Evolutionary conservation across 2,113 vertebrate species (phyloP).

Genomic region (Synodontis membranacea): DNA sequence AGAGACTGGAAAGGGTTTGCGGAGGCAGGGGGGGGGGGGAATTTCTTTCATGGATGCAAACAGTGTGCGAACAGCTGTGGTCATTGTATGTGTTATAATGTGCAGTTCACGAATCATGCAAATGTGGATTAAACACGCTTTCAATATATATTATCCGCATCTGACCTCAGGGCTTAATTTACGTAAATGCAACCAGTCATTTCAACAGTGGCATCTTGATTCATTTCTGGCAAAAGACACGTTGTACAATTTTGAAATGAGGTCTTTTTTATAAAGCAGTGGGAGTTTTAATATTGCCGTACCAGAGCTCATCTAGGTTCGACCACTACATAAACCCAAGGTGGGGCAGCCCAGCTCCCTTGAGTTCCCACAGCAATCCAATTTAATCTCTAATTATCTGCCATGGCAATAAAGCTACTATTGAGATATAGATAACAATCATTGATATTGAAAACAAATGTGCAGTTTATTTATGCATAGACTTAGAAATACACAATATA

Average conservation of each 20-base stretch:
- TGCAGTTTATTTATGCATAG: neutral
- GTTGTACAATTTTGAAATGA: neutral
- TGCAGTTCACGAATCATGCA: neutral
- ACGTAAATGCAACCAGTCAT: neutral
- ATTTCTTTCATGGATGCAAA: neutral
- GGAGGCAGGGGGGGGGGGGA: neutral
- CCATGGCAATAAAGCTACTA: neutral
- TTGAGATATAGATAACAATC: neutral
- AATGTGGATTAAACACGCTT: neutral
- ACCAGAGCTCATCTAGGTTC: neutral
- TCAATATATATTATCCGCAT: neutral
- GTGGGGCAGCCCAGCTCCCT: neutral
- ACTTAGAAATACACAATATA: neutral
- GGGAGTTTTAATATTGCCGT: neutral
- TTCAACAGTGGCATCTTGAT: neutral
- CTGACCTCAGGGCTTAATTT: neutral
- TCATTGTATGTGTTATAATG: neutral
- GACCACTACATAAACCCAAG: neutral
- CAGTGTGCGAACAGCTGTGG: neutral
- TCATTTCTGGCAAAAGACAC: neutral
- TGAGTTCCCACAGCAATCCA: neutral
- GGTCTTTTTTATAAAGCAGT: neutral
- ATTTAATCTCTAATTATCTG: neutral
- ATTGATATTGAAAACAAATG: neutral
- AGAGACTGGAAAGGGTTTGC: neutral